Evolutionary conservation across 2,797 vertebrate genomes (phyloP).

Genomic region (Loriculus beryllinus): DNA sequence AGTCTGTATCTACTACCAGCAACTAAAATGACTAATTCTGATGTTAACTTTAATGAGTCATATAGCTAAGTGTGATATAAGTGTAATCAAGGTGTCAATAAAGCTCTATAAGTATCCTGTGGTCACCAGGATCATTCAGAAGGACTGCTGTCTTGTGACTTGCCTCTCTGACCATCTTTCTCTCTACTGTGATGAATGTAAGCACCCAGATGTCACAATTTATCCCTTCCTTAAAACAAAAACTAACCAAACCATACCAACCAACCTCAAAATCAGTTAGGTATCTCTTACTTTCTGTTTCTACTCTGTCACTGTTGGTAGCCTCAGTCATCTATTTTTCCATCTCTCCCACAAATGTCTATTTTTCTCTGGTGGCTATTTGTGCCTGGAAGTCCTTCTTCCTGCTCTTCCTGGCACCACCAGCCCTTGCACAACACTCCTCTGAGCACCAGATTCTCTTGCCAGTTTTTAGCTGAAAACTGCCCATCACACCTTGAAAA

Average conservation of each 20-base stretch:
- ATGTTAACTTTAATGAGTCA: neutral
- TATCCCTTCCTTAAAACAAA: neutral
- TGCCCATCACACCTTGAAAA: neutral
- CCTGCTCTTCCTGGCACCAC: neutral
- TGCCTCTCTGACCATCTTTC: neutral
- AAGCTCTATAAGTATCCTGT: neutral
- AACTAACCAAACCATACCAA: accelerated
- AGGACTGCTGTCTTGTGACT: neutral
- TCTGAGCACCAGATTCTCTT: neutral
- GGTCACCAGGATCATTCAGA: neutral
- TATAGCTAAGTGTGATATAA: neutral
- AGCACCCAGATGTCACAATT: neutral
- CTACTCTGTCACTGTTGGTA: neutral
- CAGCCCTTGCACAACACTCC: neutral
- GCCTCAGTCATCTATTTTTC: neutral
- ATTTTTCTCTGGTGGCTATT: neutral
- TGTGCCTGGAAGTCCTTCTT: neutral
- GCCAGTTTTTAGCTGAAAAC: neutral
- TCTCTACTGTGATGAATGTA: neutral
- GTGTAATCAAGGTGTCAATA: neutral
- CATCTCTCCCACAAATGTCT: neutral
- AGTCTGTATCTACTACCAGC: neutral
- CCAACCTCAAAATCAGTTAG: neutral
- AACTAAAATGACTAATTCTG: neutral
- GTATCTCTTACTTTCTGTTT: neutral